Base-by-base conservation (phyloP, 2,888 invertebrate species). In the Drosophila meridionalis region DNA sequence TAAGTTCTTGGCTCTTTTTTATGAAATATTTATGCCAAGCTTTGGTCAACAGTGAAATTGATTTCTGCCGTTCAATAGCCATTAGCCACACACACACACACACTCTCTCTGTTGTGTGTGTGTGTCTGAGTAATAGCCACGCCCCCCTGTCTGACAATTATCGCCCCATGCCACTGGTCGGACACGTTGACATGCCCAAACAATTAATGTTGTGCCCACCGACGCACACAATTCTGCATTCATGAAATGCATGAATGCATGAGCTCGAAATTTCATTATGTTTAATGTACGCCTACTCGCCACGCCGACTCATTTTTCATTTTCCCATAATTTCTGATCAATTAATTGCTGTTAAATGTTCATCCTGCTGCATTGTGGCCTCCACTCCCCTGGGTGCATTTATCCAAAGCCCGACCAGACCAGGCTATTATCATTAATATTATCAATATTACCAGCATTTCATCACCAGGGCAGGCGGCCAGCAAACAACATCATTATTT, bases 21-120 rank as follows among this genome's bases (percentile, higher is more conserved):
- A 60, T 76, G 72, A 79, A 76, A 80, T 82, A 82, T 85, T 85
- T 77, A 81, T 85, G 77, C 66, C 62, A 36, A 72, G 52, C 83
- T 73, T 76, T 81, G 87, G 87, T 87, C 87, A 87, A 90, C 87
- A 88, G 68, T 77, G 75, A 85, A 90, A 87, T 87, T 90, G 89
- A 87, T 87, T 90, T 87, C 78, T 62, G 75, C 60, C 52, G 32
- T 60, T 53, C 62, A 38, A 57, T 63, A 48, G 69, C 71, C 75
- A 50, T 73, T 67, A 68, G 69, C 57, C 60, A 12, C 12, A 7
- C 36, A 42, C 70, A 47, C 45, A 9, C 47, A n/a, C 12, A 40
- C 43, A 0, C 0, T 7, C 32, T 9, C 50, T 20, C 36, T 38
- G 36, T 38, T 36, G 36, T 36, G 6, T 20, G 20, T 26, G 52